Evolutionary conservation across 2,797 vertebrate genomes (phyloP), one percentile per base, ranked within the genome.

Genomic region (Molossus molossus): DNA sequence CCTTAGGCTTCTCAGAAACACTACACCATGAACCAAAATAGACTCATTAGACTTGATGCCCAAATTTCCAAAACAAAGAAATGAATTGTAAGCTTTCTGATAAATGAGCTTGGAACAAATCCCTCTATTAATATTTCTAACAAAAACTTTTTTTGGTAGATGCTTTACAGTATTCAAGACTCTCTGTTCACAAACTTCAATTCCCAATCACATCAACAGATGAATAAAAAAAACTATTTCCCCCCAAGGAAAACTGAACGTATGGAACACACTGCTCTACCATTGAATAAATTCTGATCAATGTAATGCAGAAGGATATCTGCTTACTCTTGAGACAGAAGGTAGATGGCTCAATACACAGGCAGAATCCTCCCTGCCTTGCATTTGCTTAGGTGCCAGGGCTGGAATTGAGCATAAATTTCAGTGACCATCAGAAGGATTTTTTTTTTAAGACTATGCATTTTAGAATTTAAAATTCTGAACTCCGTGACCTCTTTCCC

Each of bases 391-490:
- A 50, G 33, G 7, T 37, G 29, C 12, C 13, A 14, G 29, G 12
- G 45, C n/a, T 58, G 10, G 37, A 85, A 79, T 5, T 65, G 23
- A 65, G 23, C 11, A 70, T 37, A 13, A 65, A 83, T 55, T 72
- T 82, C 25, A 85, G 20, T 58, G 64, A 72, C 53, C 18, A 73
- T 27, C 12, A 37, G 48, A 64, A 65, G 48, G 14, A 33, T 37
- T 50, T 72, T 11, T 57, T 67, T 23, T 60, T 48, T 50, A 50
- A 65, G 12, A 69, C 37, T n/a, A 23, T 60, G 9, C 25, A 62
- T 45, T 93, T 21, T 69, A 80, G 25, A 86, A 79, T 64, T 94
- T 77, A 76, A 96, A 89, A 80, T 96, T 87, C 23, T 91, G 14
- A 21, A 76, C 64, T 96, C 96, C 18, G 60, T 76, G 64, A 83